Percentiles rank a stretch among this genome's conserved stretches.
These are phyloP conservation scores for Silurus glanis DNA, from an alignment of 2,113 vertebrate species.

Conservation along the genomic window DNA sequence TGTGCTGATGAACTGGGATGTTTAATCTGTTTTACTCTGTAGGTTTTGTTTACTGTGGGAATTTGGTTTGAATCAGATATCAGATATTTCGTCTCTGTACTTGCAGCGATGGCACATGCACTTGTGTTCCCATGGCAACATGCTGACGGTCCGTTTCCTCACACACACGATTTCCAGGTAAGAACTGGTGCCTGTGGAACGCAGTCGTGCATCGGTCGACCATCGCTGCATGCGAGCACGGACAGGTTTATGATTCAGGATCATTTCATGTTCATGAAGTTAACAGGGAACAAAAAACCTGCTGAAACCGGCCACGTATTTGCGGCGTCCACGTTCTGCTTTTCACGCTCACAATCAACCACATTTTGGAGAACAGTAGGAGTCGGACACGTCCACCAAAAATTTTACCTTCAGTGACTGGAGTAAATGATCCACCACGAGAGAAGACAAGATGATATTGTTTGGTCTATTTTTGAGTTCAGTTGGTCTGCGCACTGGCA, in stretches of 20 bases:
- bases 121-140: conserved; percentile 47
- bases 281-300: neutral
- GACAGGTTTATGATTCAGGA: neutral
- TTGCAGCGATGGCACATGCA: conserved; percentile 15
- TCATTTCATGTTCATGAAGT: neutral
- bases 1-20: neutral
- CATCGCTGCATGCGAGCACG: neutral
- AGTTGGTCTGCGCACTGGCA: no score
- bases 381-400: neutral
- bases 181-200: neutral
- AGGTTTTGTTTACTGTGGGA: neutral
- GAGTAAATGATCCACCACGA: neutral
- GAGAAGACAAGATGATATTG: no score
- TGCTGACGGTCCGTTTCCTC: neutral
- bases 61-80: neutral
- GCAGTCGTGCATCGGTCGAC: neutral
- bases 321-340: neutral
- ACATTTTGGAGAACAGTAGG: neutral
- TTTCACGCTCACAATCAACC: neutral
- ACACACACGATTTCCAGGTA: conserved; percentile 33
- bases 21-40: neutral
- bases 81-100: neutral
- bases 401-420: neutral
- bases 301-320: neutral
- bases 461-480: no score